phyloP scores from a whole-genome alignment of 2,113 vertebrate genomes.

The Tenrec ecaudatus region DNA sequence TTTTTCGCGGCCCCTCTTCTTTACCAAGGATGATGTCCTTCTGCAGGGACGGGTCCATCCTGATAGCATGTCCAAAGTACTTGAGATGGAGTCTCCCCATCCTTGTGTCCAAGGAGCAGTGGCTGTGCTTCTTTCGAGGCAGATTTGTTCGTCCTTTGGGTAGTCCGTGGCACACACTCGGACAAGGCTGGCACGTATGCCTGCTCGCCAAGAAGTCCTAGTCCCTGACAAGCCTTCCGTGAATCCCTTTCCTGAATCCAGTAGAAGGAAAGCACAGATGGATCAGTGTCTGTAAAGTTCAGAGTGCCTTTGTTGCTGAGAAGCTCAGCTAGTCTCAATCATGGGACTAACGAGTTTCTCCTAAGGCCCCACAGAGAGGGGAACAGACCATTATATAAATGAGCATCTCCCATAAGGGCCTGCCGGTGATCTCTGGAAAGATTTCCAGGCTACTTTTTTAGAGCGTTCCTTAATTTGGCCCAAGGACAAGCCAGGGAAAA shows the following conservation, averaged over 20 bases:
- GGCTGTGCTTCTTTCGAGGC: no score
- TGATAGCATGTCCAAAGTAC: no score
- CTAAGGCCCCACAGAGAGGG: neutral
- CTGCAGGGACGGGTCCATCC: no score
- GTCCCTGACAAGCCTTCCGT: neutral
- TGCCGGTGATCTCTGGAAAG: neutral
- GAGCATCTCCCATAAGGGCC: neutral
- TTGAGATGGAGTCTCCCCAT: no score
- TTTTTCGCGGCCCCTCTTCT: no score
- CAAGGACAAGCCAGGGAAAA: neutral
- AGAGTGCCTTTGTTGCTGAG: neutral
- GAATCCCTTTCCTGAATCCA: slow-evolving; percentile 2
- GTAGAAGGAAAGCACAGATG: neutral
- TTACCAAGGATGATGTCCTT: no score
- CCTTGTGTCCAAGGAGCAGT: no score
- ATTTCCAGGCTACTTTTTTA: slow-evolving; percentile 21
- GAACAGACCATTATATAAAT: neutral
- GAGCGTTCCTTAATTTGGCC: neutral
- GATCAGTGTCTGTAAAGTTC: neutral
- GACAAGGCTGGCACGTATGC: neutral
- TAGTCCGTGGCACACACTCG: no score
- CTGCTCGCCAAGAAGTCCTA: neutral
- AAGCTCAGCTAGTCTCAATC: neutral
- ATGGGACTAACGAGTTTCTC: neutral
- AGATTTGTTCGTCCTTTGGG: no score